phyloP scores from a whole-genome alignment of 1,140 invertebrate species.

The Trachymyrmex cornetzi region DNA sequence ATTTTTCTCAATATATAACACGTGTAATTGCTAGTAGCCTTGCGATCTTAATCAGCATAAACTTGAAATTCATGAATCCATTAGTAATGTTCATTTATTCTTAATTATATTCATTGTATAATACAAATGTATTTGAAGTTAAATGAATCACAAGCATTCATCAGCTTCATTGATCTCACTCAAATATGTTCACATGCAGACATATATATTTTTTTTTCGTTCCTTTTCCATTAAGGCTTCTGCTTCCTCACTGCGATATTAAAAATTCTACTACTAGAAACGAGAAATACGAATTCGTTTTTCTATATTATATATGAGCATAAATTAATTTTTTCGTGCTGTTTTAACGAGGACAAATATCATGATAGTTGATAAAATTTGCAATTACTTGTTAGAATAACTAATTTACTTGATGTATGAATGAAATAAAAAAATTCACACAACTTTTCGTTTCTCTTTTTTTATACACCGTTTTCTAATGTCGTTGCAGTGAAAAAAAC shows the following conservation, averaged over 20 bases:
- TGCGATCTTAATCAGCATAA: conserved; percentile 19
- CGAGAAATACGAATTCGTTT: background rate
- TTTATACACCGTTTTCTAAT: background rate
- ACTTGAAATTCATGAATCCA: conserved; percentile 13
- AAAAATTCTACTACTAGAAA: background rate
- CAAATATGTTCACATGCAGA: conserved; percentile 1
- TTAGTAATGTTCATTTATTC: conserved; percentile 31
- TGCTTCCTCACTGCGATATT: background rate
- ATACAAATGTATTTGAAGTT: conserved; percentile 44
- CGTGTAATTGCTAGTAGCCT: conserved; percentile 33
- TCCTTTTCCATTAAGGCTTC: background rate
- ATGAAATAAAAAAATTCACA: background rate
- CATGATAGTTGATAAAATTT: background rate
- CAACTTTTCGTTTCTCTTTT: background rate
- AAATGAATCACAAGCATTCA: background rate
- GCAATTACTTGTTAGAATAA: background rate
- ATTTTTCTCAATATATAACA: conserved; percentile 59
- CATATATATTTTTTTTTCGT: background rate
- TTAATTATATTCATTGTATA: conserved; percentile 33
- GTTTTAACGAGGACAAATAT: background rate
- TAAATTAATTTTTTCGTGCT: background rate
- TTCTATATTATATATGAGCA: background rate
- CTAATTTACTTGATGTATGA: background rate
- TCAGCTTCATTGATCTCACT: background rate
- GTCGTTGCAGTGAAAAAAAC: background rate